Evolutionary conservation across 2,797 vertebrate species (phyloP), one percentile per base, ranked within the genome.

Genomic region (Tolypeutes matacus): DNA sequence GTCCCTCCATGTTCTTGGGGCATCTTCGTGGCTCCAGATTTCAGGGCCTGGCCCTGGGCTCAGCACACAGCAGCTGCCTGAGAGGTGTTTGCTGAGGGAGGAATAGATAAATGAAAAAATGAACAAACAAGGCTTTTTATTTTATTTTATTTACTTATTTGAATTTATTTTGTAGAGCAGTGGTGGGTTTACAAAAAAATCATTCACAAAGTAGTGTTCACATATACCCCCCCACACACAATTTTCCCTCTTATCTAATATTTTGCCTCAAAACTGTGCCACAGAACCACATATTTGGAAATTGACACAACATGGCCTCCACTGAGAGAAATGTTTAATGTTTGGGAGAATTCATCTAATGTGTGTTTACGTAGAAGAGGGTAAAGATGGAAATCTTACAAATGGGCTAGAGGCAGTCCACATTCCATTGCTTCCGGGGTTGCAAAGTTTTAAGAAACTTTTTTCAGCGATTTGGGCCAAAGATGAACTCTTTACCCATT

Each of bases 401-500:
- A 56, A 72, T 9, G 42, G 23, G 42, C 56, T 29, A 60, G 75
- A 23, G 7, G 12, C 29, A 23, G 18, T 20, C 18, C 15, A 42
- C 27, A 23, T 49, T 73, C 46, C 53, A 81, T 23, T 62, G 39
- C 39, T 91, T 73, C 46, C 25, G 21, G 18, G 49, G 53, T 17
- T 49, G 21, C 4, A 34, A 60, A 14, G 11, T 56, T 81, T 62
- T 80, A 72, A 81, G 60, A 84, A 51, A 67, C 39, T 34, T 78
- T 78, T 39, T 77, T 17, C 46, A 84, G 51, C 0, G 1, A 51
- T 56, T 62, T 31, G 34, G 62, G 27, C n/a, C 51, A 46, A 88
- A 91, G 69, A 83, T 36, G 51, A 76, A 69, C 8, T 36, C 34
- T 91, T 70, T 51, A 76, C 36, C 36, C 82, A 53, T 73, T 25